Conservation (phyloP, 2,888 invertebrate species). For the Steromphala cineraria region DNA sequence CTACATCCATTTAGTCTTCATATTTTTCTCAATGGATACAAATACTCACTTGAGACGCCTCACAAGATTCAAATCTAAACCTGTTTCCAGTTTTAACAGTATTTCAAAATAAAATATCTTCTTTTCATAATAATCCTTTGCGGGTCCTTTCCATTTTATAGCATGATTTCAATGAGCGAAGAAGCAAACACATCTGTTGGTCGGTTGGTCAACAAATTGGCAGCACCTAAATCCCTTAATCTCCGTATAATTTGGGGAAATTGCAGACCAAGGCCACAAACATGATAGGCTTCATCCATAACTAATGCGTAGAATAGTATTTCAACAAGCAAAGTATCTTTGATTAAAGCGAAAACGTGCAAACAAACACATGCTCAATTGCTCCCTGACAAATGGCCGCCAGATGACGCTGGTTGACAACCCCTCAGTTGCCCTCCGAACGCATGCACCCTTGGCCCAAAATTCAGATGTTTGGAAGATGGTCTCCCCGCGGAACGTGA, state of each 20-base stretch:
- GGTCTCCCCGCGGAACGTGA: conserved; percentile 38
- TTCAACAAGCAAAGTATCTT: background rate
- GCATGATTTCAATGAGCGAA: too few species aligned
- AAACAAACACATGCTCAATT: conserved; percentile 43
- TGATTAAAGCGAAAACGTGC: conserved; percentile 6
- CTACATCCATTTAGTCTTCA: too few species aligned
- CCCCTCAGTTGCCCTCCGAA: conserved; percentile 60
- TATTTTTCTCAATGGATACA: too few species aligned
- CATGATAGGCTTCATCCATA: background rate
- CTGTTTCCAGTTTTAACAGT: too few species aligned
- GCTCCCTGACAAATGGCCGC: conserved; percentile 62
- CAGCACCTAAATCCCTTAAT: background rate
- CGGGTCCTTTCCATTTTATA: too few species aligned
- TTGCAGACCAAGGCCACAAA: background rate
- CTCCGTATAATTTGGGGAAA: background rate
- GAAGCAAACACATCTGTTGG: background rate
- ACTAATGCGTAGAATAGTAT: background rate
- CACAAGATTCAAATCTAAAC: too few species aligned
- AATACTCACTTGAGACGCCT: too few species aligned
- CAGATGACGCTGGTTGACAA: conserved; percentile 44
- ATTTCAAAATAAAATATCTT: too few species aligned
- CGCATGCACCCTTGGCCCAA: conserved; percentile 72
- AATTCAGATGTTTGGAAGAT: conserved; percentile 71
- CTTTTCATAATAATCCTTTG: too few species aligned
- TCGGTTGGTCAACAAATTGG: background rate